Percentiles rank a stretch among this genome's conserved stretches.
Evolutionary conservation across 1,140 invertebrate species (phyloP).

Genomic region (Diorhabda sublineata): DNA sequence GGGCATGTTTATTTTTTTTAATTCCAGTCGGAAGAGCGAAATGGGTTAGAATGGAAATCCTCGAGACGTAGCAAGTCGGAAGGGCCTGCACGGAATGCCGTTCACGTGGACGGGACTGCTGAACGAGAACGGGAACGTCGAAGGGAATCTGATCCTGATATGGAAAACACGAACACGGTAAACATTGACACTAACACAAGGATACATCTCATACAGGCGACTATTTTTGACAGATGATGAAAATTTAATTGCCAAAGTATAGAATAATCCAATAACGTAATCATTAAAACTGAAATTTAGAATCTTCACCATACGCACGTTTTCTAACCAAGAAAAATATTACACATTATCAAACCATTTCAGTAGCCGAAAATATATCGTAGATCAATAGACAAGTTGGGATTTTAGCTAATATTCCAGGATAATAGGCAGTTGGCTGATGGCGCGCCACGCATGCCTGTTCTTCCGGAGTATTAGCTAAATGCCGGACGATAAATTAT

Average conservation of each 20-base stretch:
- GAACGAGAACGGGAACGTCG: slow-evolving; percentile 33
- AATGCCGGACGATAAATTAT: too few relatives aligned
- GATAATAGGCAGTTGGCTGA: too few relatives aligned
- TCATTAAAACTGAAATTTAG: too few relatives aligned
- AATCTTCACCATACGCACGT: too few relatives aligned
- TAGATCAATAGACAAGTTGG: too few relatives aligned
- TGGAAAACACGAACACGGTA: slow-evolving; percentile 44
- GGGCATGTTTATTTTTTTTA: slow-evolving; percentile 35
- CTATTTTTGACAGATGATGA: slow-evolving; percentile 2
- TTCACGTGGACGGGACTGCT: slow-evolving; percentile 37
- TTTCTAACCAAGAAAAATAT: too few relatives aligned
- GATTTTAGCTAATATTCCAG: too few relatives aligned
- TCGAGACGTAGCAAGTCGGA: slow-evolving; percentile 68
- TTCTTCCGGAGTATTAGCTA: too few relatives aligned
- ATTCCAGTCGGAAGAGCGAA: slow-evolving; percentile 56
- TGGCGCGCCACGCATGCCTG: too few relatives aligned
- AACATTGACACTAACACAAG: background rate
- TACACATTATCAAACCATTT: too few relatives aligned
- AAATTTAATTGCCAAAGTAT: background rate
- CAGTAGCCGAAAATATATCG: too few relatives aligned
- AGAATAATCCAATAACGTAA: too few relatives aligned
- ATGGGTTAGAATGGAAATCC: slow-evolving; percentile 47
- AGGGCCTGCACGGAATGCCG: slow-evolving; percentile 54
- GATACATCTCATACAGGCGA: background rate
- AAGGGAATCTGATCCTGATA: slow-evolving; percentile 44